Conservation (phyloP, 2,113 vertebrate genomes). For the Axis porcinus region DNA sequence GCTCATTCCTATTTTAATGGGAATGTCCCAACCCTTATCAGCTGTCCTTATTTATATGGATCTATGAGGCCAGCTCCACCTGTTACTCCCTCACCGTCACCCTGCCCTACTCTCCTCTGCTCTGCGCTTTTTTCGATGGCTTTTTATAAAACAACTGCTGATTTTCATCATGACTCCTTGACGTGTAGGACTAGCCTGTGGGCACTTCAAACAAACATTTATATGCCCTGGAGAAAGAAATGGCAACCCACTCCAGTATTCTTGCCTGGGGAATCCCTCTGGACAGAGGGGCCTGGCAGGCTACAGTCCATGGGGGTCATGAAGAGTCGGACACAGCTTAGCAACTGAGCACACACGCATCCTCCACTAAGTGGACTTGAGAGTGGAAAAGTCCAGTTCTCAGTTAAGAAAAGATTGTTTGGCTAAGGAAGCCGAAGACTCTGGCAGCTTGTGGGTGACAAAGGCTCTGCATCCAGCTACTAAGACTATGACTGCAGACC, state of each 20-base stretch:
- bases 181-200: not conserved
- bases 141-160: not conserved
- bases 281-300: not conserved
- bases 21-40: not conserved
- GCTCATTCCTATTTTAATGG: not conserved
- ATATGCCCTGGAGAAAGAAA: not conserved
- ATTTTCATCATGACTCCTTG: not conserved
- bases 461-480: not conserved
- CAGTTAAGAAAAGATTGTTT: not conserved
- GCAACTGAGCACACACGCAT: accelerated
- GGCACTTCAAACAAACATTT: not conserved
- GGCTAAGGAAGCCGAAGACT: not conserved
- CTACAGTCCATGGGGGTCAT: not conserved
- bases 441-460: not conserved
- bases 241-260: not conserved
- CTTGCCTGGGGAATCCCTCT: not conserved
- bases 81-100: not conserved
- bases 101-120: not conserved
- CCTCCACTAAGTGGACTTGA: not conserved
- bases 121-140: not conserved
- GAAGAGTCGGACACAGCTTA: not conserved
- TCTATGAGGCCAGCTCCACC: not conserved
- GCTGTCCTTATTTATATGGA: not conserved
- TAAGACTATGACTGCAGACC: not conserved
- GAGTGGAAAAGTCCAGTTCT: not conserved